A percentile compares a stretch with the other conserved stretches of the same genome.
Conservation (phyloP, 2,888 invertebrate species). For the Polymixis lichenea region DNA sequence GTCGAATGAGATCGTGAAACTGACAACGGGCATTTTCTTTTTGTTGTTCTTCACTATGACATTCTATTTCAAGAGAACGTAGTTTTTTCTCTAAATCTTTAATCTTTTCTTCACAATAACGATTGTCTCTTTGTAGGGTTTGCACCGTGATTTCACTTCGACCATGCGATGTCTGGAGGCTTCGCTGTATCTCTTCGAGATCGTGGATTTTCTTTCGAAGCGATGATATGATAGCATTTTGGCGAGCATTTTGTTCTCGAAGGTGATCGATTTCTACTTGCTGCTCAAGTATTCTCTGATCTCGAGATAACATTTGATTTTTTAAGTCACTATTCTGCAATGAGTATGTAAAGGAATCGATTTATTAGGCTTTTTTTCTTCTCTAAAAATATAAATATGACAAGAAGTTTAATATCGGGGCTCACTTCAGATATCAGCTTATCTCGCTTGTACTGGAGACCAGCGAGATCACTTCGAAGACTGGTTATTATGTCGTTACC, state of each 20-base stretch:
- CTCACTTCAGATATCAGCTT: constrained; percentile 94
- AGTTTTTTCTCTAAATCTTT: constrained; percentile 94
- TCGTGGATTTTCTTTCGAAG: constrained; percentile 95
- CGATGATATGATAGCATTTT: constrained; percentile 95
- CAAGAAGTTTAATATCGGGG: constrained; percentile 14
- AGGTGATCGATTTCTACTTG: constrained; percentile 95
- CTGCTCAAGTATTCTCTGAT: constrained; percentile 93
- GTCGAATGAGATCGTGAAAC: constrained; percentile 93
- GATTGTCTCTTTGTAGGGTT: constrained; percentile 93
- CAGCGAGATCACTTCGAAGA: constrained; percentile 95
- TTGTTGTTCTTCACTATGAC: constrained; percentile 93
- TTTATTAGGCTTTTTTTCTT: neutral
- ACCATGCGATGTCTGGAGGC: constrained; percentile 91
- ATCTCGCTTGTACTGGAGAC: constrained; percentile 95
- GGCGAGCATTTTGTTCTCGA: constrained; percentile 95
- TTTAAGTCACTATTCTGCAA: constrained; percentile 93
- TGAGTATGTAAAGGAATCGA: constrained; percentile 1
- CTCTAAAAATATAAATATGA: neutral
- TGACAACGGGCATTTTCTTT: constrained; percentile 93
- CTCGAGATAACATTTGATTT: constrained; percentile 92
- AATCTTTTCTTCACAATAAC: constrained; percentile 93
- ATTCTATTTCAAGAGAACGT: constrained; percentile 93
- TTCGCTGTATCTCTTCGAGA: constrained; percentile 94
- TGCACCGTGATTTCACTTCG: constrained; percentile 93
- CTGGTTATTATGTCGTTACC: constrained; percentile 93